Evolutionary conservation across 1,140 invertebrate genomes (phyloP), one percentile per base, ranked within the genome.

Genomic region (Drosophila eugracilis): DNA sequence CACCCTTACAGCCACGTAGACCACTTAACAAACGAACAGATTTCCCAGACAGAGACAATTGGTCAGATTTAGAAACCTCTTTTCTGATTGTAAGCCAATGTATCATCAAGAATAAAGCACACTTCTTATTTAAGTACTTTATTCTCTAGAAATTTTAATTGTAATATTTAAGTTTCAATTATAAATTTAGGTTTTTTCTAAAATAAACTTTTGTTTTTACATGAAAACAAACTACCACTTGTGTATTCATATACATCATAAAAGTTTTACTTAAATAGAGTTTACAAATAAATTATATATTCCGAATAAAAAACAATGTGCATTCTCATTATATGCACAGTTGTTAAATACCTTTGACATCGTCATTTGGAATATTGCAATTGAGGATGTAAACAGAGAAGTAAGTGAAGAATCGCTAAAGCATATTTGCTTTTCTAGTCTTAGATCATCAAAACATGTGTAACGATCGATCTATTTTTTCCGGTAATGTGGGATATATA

Each of bases 81-180:
- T 26, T 53, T 22, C 28, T 26, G 34, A 57, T 30, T 53, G 26
- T 19, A 7, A 69, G 24, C 48, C 42, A 52, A 41, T 49, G 32
- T 30, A 53, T 22, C 22, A 58, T 48, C 12, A 42, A 30, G 15
- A 62, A 34, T 21, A 54, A 37, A 44, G 26, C 45, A 44, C 48
- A 62, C 19, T n/a, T 63, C 48, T 53, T 63, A 73, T 48, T 63
- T 74, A 73, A 73, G 69, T 22, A 36, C 54, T 48, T 54, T 41
- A 42, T 34, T 36, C 45, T 37, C n/a, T 28, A 72, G 30, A 50
- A 62, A 54, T 47, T 73, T 53, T 36, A 65, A 74, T 54, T 41
- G 6, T 22, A 74, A 63, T 54, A 37, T 49, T 37, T 74, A 74
- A 74, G 70, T 74, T 63, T 42, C 69, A 48, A 53, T 24, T 74